These are phyloP conservation scores for Galagoides demidoff DNA, from an alignment of 2,797 vertebrate species.

Conservation along the genomic window DNA sequence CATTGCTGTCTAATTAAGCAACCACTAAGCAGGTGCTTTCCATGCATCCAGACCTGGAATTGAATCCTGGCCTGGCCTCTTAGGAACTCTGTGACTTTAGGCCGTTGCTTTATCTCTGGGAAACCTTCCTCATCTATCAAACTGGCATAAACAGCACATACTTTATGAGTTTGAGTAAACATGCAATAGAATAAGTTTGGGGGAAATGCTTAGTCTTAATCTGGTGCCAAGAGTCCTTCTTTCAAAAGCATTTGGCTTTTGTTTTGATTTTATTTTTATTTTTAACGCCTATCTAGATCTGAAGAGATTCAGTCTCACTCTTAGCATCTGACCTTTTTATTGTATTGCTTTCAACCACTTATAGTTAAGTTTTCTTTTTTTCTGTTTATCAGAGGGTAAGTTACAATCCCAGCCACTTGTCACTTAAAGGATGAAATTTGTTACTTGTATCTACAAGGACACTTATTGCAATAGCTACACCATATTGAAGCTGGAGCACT, in stretches of 20 bases:
- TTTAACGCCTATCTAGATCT: not conserved
- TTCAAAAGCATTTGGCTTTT: not conserved
- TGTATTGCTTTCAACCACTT: not conserved
- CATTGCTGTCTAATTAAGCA: not conserved
- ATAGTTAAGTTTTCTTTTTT: constrained; percentile 8
- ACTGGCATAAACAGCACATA: not conserved
- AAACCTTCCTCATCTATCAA: not conserved
- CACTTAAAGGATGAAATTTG: not conserved
- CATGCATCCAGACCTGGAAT: not conserved
- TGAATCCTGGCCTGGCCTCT: not conserved
- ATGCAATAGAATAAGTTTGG: not conserved
- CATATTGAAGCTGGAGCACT: not conserved
- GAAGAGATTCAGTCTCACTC: not conserved
- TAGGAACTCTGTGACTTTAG: not conserved
- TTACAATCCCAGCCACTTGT: not conserved
- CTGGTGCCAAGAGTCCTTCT: not conserved
- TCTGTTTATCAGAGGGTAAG: not conserved
- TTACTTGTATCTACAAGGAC: not conserved
- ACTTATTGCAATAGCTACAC: not conserved
- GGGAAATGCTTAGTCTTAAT: not conserved
- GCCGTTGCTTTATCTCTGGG: not conserved
- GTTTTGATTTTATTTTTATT: not conserved
- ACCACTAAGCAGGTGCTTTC: not conserved
- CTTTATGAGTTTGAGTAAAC: not conserved
- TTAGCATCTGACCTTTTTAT: not conserved